A percentile compares a stretch with the other conserved stretches of the same genome.
phyloP scores from a whole-genome alignment of 2,888 invertebrate species.

The Apocheima hispidaria region DNA sequence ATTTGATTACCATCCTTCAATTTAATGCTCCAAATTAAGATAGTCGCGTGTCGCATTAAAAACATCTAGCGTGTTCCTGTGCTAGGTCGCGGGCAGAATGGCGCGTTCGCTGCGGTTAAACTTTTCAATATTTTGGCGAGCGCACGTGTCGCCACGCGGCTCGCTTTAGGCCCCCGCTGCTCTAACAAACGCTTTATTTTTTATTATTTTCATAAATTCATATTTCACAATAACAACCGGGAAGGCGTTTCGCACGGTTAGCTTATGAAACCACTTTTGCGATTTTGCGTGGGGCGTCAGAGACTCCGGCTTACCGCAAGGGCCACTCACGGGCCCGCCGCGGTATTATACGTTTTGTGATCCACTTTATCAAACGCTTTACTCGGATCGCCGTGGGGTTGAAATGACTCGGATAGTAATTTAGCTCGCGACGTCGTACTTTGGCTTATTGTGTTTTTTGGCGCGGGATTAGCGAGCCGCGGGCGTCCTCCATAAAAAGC shows the following conservation, averaged over 20 bases:
- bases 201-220: slow-evolving; percentile 86
- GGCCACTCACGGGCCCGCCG: slow-evolving; percentile 78
- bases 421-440: slow-evolving; percentile 67
- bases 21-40: slow-evolving; percentile 75
- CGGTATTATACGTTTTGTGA: slow-evolving; percentile 83
- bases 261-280: slow-evolving; percentile 80
- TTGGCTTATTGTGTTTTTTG: slow-evolving; percentile 82
- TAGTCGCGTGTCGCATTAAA: slow-evolving; percentile 76
- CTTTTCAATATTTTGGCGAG: slow-evolving; percentile 82
- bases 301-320: slow-evolving; percentile 73
- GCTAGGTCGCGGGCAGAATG: slow-evolving; percentile 44
- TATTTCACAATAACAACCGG: slow-evolving; percentile 84
- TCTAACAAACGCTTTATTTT: slow-evolving; percentile 73
- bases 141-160: slow-evolving; percentile 82
- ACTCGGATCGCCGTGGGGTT: slow-evolving; percentile 79
- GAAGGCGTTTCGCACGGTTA: slow-evolving; percentile 86
- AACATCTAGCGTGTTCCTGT: slow-evolving; percentile 43
- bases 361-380: slow-evolving; percentile 85
- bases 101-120: slow-evolving; percentile 67
- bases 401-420: slow-evolving; percentile 80
- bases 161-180: slow-evolving; percentile 76
- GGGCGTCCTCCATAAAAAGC: slow-evolving; percentile 73
- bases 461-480: slow-evolving; percentile 74
- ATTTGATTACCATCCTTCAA: slow-evolving; percentile 69
- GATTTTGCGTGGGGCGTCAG: slow-evolving; percentile 43